A percentile compares a stretch with the other conserved stretches of the same genome.
phyloP scores from a whole-genome alignment of 2,113 vertebrate species.

The Pseudopipra pipra region DNA sequence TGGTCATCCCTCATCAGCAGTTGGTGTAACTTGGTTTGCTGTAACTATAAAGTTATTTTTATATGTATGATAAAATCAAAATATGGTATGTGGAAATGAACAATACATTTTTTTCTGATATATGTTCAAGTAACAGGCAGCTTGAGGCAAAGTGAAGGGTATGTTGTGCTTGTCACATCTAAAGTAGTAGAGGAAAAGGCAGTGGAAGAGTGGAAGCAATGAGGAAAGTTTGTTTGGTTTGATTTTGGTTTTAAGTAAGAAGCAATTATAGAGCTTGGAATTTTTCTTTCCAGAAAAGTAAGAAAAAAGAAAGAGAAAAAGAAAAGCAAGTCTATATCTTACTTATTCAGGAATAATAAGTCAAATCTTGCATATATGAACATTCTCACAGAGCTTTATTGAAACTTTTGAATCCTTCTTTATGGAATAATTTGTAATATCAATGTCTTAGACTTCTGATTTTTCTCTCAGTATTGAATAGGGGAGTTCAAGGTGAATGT shows the following conservation, averaged over 20 bases:
- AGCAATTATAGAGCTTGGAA: not conserved
- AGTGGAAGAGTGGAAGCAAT: not conserved
- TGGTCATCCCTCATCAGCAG: not conserved
- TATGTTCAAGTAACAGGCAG: not conserved
- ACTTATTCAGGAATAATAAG: not conserved
- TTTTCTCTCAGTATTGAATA: not conserved
- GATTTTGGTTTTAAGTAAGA: not conserved
- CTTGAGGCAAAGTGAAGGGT: not conserved
- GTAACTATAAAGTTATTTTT: not conserved
- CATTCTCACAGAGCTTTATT: not conserved
- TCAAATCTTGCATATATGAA: not conserved
- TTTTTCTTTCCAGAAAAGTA: not conserved
- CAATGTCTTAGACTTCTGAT: not conserved
- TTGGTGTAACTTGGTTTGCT: not conserved
- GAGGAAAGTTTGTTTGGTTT: not conserved
- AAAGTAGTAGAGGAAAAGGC: not conserved
- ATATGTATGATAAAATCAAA: not conserved
- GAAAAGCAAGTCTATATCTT: not conserved
- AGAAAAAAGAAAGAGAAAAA: not conserved
- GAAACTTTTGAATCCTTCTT: not conserved
- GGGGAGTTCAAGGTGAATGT: not conserved
- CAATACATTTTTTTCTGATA: not conserved
- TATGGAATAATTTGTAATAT: not conserved
- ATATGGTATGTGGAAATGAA: not conserved
- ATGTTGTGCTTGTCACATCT: not conserved